A percentile compares a stretch with the other conserved stretches of the same genome.
Conservation (phyloP, 2,888 invertebrate species). For the Mesorhabditis belari region DNA sequence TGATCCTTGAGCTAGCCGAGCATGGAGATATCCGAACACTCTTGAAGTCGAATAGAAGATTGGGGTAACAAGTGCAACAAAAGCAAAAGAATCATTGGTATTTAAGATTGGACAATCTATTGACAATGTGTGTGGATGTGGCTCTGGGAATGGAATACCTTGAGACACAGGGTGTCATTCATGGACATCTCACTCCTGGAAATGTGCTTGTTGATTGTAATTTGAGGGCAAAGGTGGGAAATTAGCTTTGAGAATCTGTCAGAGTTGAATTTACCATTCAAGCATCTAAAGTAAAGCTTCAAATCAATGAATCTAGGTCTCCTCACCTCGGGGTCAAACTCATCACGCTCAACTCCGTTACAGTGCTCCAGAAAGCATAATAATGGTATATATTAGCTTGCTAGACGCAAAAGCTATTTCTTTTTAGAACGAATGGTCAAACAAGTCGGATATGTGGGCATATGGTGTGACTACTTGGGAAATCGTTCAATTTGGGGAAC, state of each 20-base stretch:
- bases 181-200: conserved; percentile 40
- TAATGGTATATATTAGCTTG: conserved; percentile 17
- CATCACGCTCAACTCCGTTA: conserved; percentile 47
- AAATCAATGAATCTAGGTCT: conserved; percentile 12
- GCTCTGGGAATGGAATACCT: conserved; percentile 32
- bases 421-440: conserved; percentile 74
- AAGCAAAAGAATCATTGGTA: neutral
- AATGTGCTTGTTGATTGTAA: conserved; percentile 29
- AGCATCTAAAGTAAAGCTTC: neutral
- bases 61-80: neutral
- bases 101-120: conserved; percentile 2
- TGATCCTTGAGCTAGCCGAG: conserved; percentile 27
- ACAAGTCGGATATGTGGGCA: conserved; percentile 84
- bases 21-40: conserved; percentile 22
- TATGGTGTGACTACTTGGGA: conserved; percentile 81
- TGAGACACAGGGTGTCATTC: conserved; percentile 34
- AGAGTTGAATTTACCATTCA: neutral
- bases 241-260: neutral
- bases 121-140: conserved; percentile 28
- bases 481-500: conserved; percentile 72
- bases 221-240: conserved; percentile 15
- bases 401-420: neutral
- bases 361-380: conserved; percentile 43
- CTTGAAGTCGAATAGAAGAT: conserved; percentile 8
- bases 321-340: conserved; percentile 34